Evolutionary conservation across 2,888 invertebrate species (phyloP), one percentile per base, ranked within the genome.

Genomic region (Pollenia labialis): DNA sequence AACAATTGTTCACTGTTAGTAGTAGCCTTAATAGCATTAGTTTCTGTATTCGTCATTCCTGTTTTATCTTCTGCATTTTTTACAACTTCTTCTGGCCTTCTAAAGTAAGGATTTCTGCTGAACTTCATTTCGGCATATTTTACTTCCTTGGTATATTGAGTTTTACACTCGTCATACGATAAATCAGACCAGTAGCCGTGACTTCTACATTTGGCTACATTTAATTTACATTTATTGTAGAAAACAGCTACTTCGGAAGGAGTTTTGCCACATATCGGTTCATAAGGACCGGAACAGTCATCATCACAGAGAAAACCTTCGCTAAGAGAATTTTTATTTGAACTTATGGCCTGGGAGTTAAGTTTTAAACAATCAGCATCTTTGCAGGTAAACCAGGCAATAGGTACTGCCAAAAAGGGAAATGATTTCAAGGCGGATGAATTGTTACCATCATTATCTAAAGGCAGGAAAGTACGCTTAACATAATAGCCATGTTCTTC

Each of bases 401-500:
- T 92, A 4, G 92, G 92, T 79, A 92, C 90, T 60, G 90, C 92
- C 88, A 92, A 81, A 68, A 89, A 92, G 4, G 92, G 92, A 1
- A 92, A 91, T 83, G 91, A 91, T 42, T 86, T 81, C 0, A 86
- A 88, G 23, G 74, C 88, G 11, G 76, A 56, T 1, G 81, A 1
- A 40, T 81, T 85, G 42, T 76, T 88, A 1, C 76, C 72, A 6
- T 44, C 77, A 0, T 69, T 85, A 0, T 75, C 75, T 0, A 83
- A 14, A 0, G 92, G 91, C 42, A 89, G 62, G 23, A 88, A 92
- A 16, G 92, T 92, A 40, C 92, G 91, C 79, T 92, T 92, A 2
- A 92, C 91, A 85, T 92, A 92, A 85, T 92, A 92, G 32, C 91
- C 91, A 58, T 92, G 92, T 74, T 92, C 92, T 60, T 92, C 92